Base-by-base conservation (phyloP, 2,797 vertebrate genomes). In the Pseudomugil gertrudae region DNA sequence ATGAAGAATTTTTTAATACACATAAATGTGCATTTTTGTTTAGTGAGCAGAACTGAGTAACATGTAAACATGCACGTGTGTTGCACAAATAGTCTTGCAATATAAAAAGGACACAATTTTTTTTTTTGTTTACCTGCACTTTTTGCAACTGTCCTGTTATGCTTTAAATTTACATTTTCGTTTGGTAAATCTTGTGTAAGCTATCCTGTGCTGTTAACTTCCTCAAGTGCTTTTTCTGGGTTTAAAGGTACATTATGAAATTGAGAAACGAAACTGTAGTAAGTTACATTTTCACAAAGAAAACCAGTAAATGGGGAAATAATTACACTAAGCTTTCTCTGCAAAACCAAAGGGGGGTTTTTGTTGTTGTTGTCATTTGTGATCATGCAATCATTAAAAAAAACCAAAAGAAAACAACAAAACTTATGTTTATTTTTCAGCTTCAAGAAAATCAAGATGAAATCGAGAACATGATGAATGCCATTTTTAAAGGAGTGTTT, bases 381-480 rank as follows among this genome's bases (percentile, higher is more conserved):
- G 17, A 5, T 40, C 36, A 38, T 40, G 38, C 4, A 17, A 4
- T n/a, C 17, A 17, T 6, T 17, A 6, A 9, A 43, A 53, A 26
- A 53, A 52, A 1, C 32, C 8, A 9, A 36, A 38, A 27, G 11
- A 1, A 24, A 13, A 26, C 6, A 35, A 38, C 38, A 33, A 24
- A 3, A 7, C n/a, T 57, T 80, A 1, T 80, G 13, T 64, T 77
- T 73, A 1, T 76, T 69, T 95, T 93, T 75, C 92, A 99, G 97
- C 96, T 99, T 89, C 97, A 99, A 91, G 97, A 98, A 94, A 99
- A 98, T 91, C 97, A 98, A 90, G 97, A 99, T 90, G 97, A 99
- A 93, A 99, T 99, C 90, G 97, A 99, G 91, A 98, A 99, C 90
- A 99, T 99, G 97, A 99, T 99, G 97, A 98, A 99, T 86, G 97